Conservation (phyloP, 2,113 vertebrate species). For the Chlamydotis undulata region DNA sequence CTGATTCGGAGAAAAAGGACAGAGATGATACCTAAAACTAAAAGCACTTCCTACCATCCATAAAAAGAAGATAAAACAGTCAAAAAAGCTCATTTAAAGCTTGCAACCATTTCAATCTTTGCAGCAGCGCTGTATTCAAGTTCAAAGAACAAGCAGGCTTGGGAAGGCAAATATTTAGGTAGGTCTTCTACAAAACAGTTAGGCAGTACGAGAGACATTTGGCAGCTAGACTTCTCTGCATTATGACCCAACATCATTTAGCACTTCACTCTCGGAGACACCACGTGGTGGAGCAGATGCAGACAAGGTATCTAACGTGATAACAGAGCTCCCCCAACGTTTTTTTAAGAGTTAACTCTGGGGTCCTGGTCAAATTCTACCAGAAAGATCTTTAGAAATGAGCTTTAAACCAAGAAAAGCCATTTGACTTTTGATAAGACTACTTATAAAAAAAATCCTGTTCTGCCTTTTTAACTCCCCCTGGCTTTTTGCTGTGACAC, state of each 20-base stretch:
- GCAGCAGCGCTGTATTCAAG: background rate
- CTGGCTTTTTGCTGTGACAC: background rate
- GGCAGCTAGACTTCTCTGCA: background rate
- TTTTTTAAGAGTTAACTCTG: background rate
- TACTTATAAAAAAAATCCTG: background rate
- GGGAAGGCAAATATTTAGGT: background rate
- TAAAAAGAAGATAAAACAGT: background rate
- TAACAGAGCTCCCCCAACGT: background rate
- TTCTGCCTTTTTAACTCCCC: background rate
- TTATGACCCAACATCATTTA: background rate
- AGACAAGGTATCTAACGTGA: rapidly evolving
- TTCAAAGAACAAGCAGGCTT: background rate
- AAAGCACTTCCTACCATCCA: background rate
- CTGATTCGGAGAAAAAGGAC: background rate
- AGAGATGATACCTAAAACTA: background rate
- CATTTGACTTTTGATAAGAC: background rate
- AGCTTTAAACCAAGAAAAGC: background rate
- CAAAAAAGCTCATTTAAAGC: background rate
- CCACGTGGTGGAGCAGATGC: background rate
- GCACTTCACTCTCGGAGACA: background rate
- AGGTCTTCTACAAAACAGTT: background rate
- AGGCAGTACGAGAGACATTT: background rate
- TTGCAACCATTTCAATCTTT: background rate
- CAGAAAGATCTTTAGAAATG: background rate
- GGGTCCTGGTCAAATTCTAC: background rate